A percentile compares a stretch with the other conserved stretches of the same genome.
Evolutionary conservation across 2,888 invertebrate genomes (phyloP).

Genomic region (Callyntrura sp.): DNA sequence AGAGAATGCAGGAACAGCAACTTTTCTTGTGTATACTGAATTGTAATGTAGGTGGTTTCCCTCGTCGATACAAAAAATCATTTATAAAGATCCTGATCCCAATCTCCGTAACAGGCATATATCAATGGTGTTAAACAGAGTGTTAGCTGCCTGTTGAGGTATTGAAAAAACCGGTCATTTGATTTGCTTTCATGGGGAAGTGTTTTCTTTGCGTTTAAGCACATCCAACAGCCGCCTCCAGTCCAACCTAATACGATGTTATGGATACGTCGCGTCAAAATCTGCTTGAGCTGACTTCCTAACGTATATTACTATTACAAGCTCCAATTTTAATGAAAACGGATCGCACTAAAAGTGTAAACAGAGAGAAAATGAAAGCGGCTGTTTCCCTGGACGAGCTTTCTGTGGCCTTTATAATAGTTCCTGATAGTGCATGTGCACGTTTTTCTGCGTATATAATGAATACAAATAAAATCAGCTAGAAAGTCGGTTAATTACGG

Average conservation of each 20-base stretch:
- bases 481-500: constrained; percentile 20
- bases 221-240: background rate
- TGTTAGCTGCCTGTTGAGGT: constrained; percentile 41
- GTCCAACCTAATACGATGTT: background rate
- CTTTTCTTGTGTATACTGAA: background rate
- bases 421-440: background rate
- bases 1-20: constrained; percentile 10
- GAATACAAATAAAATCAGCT: constrained; percentile 14
- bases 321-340: constrained; percentile 26
- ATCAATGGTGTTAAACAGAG: constrained; percentile 13
- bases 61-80: background rate
- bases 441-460: background rate
- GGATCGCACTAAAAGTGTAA: constrained; percentile 1
- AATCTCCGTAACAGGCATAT: background rate
- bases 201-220: background rate
- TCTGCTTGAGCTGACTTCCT: background rate
- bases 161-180: constrained; percentile 2
- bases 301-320: constrained; percentile 19
- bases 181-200: background rate
- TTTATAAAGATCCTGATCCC: constrained; percentile 14
- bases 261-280: constrained; percentile 9
- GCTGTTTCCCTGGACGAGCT: too few relatives aligned
- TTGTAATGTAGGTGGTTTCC: background rate
- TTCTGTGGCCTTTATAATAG: too few relatives aligned
- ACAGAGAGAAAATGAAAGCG: constrained; percentile 14